Evolutionary conservation across 1,140 invertebrate genomes (phyloP).

Genomic region (Armadillidium nasatum): DNA sequence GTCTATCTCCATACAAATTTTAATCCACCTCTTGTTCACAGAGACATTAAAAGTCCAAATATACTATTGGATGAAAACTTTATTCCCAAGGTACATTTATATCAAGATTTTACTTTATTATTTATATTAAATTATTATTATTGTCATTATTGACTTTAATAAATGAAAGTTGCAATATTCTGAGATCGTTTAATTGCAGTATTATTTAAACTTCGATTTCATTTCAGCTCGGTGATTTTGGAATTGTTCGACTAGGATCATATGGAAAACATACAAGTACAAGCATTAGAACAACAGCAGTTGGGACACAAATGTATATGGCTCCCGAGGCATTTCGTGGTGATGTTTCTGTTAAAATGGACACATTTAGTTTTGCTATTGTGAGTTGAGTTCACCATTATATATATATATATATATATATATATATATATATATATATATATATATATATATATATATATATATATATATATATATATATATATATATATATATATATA

Average conservation of each 20-base stretch:
- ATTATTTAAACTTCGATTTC: too few species aligned
- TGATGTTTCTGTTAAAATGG: slow-evolving; percentile 66
- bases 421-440: neutral
- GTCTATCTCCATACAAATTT: slow-evolving; percentile 59
- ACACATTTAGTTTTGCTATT: slow-evolving; percentile 72
- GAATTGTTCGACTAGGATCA: slow-evolving; percentile 57
- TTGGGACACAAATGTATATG: slow-evolving; percentile 70
- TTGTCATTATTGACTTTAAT: too few species aligned
- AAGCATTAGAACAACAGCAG: slow-evolving; percentile 52
- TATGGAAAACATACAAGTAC: slow-evolving; percentile 47
- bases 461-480: neutral
- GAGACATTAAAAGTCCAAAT: slow-evolving; percentile 73
- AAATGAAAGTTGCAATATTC: too few species aligned
- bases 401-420: neutral
- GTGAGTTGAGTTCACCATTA: slow-evolving; percentile 50
- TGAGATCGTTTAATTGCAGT: too few species aligned
- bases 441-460: slow-evolving; percentile 12
- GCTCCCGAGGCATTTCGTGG: slow-evolving; percentile 66
- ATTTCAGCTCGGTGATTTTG: slow-evolving; percentile 69
- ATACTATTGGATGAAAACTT: slow-evolving; percentile 62
- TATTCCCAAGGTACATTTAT: slow-evolving; percentile 58
- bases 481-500: neutral
- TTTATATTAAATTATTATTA: neutral
- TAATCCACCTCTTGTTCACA: slow-evolving; percentile 60
- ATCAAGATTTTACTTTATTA: slow-evolving; percentile 28